Evolutionary conservation across 2,888 invertebrate species (phyloP).

Genomic region (Trimorus sp.): DNA sequence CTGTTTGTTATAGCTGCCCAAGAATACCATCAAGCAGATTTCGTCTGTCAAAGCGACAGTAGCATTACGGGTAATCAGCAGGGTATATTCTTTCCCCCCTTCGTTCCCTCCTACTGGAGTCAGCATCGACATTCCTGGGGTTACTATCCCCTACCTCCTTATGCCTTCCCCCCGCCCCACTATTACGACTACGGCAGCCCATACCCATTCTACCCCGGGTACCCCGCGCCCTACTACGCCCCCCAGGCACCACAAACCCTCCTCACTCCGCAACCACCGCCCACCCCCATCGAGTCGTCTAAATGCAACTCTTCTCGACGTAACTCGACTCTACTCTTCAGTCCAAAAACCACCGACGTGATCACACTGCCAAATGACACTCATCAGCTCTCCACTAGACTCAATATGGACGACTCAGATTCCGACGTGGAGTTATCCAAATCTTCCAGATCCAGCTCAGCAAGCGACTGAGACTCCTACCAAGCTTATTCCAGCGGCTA

Average conservation of each 20-base stretch:
- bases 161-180: slow-evolving; percentile 57
- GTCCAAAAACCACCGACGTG: slow-evolving; percentile 51
- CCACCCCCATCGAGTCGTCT: neutral
- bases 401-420: slow-evolving; percentile 33
- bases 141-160: slow-evolving; percentile 69
- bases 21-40: slow-evolving; percentile 79
- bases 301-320: slow-evolving; percentile 15
- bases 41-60: slow-evolving; percentile 77
- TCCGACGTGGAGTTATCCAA: slow-evolving; percentile 46
- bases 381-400: slow-evolving; percentile 29
- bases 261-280: neutral
- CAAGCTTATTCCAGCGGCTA: slow-evolving; percentile 75
- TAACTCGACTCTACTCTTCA: slow-evolving; percentile 42
- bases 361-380: slow-evolving; percentile 35
- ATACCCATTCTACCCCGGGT: slow-evolving; percentile 70
- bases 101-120: slow-evolving; percentile 71
- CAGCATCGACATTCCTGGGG: slow-evolving; percentile 73
- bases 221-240: slow-evolving; percentile 33
- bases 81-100: slow-evolving; percentile 74
- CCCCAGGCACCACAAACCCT: slow-evolving; percentile 7
- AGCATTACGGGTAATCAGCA: slow-evolving; percentile 78
- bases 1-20: slow-evolving; percentile 80
- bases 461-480: slow-evolving; percentile 74
- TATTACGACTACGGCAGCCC: slow-evolving; percentile 65
- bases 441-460: slow-evolving; percentile 55